Evolutionary conservation across 2,888 invertebrate genomes (phyloP).

Genomic region (Sarcophaga rosellei): DNA sequence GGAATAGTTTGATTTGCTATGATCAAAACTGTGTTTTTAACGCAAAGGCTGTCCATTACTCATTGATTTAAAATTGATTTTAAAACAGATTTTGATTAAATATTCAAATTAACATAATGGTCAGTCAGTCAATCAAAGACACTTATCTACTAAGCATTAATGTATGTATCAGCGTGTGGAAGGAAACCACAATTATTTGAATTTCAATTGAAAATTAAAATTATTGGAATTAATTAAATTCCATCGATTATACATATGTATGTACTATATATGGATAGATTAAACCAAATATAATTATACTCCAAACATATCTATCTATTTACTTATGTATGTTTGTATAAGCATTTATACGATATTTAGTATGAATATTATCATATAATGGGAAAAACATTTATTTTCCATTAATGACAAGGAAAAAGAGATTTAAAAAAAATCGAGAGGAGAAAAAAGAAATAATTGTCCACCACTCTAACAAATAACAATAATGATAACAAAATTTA

Average conservation of each 20-base stretch:
- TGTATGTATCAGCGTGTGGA: background rate
- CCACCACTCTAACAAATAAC: background rate
- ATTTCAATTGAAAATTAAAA: slow-evolving; percentile 32
- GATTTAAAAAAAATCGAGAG: too few species aligned
- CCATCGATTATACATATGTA: slow-evolving; percentile 3
- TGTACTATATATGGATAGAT: background rate
- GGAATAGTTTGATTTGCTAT: too few species aligned
- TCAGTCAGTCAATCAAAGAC: background rate
- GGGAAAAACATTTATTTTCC: slow-evolving; percentile 9
- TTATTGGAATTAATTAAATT: slow-evolving; percentile 5
- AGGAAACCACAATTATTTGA: slow-evolving; percentile 26
- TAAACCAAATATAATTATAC: background rate
- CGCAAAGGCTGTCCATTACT: too few species aligned
- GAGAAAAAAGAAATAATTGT: too few species aligned
- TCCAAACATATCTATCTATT: background rate
- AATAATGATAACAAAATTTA: slow-evolving; percentile 35
- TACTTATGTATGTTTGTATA: too few species aligned
- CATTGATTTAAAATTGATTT: too few species aligned
- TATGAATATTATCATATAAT: background rate
- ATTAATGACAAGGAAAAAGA: slow-evolving; percentile 8
- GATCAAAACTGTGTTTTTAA: too few species aligned
- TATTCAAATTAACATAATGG: background rate
- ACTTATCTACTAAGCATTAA: background rate
- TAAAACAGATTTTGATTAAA: background rate
- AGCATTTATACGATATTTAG: background rate